These are phyloP conservation scores for Ceratotherium simum DNA, from an alignment of 2,113 vertebrate genomes.

Conservation along the genomic window DNA sequence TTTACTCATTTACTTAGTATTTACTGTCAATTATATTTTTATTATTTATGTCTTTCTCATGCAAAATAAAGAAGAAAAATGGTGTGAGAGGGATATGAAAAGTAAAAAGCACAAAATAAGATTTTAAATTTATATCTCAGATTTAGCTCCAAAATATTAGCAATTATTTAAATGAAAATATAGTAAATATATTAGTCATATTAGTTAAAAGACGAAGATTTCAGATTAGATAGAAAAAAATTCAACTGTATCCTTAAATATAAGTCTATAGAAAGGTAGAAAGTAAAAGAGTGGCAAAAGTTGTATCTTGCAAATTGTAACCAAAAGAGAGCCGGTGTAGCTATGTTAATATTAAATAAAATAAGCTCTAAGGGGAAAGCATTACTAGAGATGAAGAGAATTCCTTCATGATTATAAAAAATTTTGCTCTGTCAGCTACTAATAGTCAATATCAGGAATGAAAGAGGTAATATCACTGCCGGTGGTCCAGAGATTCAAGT, in stretches of 20 bases:
- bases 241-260: neutral
- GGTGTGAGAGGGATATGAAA: neutral
- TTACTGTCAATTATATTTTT: neutral
- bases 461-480: neutral
- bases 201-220: conserved; percentile 2
- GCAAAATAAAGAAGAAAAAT: conserved; percentile 9
- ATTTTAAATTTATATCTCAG: neutral
- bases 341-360: neutral
- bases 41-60: neutral
- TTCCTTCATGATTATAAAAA: neutral
- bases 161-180: conserved; percentile 27
- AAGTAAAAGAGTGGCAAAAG: neutral
- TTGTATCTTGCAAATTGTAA: neutral
- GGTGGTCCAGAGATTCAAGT: neutral
- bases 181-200: neutral
- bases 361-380: neutral
- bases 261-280: neutral
- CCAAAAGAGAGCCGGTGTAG: neutral
- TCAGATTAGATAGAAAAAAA: neutral
- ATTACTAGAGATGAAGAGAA: neutral
- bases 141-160: conserved; percentile 17
- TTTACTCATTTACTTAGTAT: neutral
- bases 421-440: neutral
- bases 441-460: neutral
- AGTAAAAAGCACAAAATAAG: neutral